Evolutionary conservation across 1,140 invertebrate species (phyloP), one percentile per base, ranked within the genome.

Genomic region (Ptiloglossa arizonensis): DNA sequence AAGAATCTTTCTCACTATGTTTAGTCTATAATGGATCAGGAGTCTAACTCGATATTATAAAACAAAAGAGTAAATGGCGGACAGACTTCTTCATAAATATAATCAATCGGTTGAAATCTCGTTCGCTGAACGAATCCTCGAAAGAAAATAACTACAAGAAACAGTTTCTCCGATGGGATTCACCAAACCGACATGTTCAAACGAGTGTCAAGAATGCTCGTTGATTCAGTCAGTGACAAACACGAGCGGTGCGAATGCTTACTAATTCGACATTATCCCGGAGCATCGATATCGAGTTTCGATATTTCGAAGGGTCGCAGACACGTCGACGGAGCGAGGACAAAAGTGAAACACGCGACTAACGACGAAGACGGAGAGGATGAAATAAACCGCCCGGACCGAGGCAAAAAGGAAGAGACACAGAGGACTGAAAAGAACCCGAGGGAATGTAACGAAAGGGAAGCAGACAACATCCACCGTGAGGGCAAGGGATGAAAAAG

Each of bases 251-350:
- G 13, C 22, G 44, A 48, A 17, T 38, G 32, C 38, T 29, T 64
- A 29, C 46, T 64, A 77, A 80, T 83, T 70, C 69, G 76, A 64
- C 52, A 80, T 83, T 80, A 73, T 46, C 63, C 52, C 44, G 13
- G 63, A 17, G 48, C 62, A 77, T 59, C 60, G 64, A n/a, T 76
- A 63, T 64, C 62, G n/a, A 15, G 44, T 27, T 19, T 22, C 62
- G 62, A 64, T 48, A 64, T 64, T 35, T 35, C 62, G 62, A 48
- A 8, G 41, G n/a, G 38, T 44, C 38, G 38, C 8, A 32, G 59
- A 62, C 59, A n/a, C 59, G 22, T 22, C 8, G 32, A 54, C 32
- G n/a, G 38, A 17, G 19, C 38, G 48, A 38, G 59, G 68, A 66
- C 68, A 68, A 70, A 77, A 77, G 22, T 27, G 22, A 57, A 22